Base-by-base conservation (phyloP, 2,797 vertebrate genomes). In the Lepilemur septentrionalis region DNA sequence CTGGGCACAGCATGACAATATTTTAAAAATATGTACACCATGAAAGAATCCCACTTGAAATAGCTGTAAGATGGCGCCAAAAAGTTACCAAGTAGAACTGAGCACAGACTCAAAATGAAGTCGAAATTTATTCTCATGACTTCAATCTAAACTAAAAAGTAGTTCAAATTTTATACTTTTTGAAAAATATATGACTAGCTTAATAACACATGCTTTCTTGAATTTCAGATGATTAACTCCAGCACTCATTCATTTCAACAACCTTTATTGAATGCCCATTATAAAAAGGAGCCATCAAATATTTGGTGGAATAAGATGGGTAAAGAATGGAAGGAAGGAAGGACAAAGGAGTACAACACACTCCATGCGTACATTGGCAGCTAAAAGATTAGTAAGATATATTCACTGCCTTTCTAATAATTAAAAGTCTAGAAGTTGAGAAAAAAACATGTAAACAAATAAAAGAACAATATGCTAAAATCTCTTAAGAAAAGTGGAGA, bases 31-130 rank as follows among this genome's bases (percentile, higher is more conserved):
- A 97, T 97, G 93, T 95, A 85, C 92, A 91, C 95, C 96, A 97
- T 69, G 94, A 97, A 98, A 95, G 96, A 97, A 94, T 95, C 89
- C 85, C 95, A 97, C 96, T 98, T 97, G 95, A 98, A 98, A 98
- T 97, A 98, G 96, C 96, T 97, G 13, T 88, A 97, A 96, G 96
- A 98, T 96, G 95, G 96, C 3, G 22, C 94, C 95, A 97, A 97
- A 96, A 96, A 91, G 18, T 96, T 96, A 95, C 67, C 85, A 89
- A 97, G 85, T 91, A 5, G 73, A 97, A 94, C 92, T 75, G 89
- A 97, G 50, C 80, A 94, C 81, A 89, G 79, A 85, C 63, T 82
- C 61, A 84, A 73, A 94, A 83, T 65, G 84, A 97, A 95, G 48
- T 84, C 57, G 43, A 89, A 76, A 90, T 82, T 84, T 85, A 70